A percentile compares a stretch with the other conserved stretches of the same genome.
phyloP scores from a whole-genome alignment of 2,888 invertebrate genomes.

The Cataglyphis livida region DNA sequence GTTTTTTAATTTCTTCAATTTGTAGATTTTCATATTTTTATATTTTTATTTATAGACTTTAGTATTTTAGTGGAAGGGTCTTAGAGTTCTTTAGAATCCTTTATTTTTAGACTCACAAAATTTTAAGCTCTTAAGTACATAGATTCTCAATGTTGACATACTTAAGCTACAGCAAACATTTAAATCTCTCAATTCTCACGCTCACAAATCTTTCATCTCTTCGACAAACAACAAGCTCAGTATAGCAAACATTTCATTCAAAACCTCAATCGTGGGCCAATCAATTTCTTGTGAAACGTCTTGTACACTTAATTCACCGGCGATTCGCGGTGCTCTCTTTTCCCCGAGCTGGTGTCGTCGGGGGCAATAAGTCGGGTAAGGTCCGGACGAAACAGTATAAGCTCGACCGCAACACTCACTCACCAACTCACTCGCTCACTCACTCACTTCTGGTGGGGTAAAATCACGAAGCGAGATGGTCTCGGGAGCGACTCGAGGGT shows the following conservation, averaged over 20 bases:
- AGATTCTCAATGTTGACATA: conserved; percentile 1
- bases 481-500: conserved; percentile 79
- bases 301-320: conserved; percentile 46
- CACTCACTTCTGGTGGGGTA: conserved; percentile 77
- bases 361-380: conserved; percentile 43
- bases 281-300: conserved; percentile 18
- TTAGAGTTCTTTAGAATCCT: background rate
- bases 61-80: background rate
- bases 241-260: background rate
- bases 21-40: background rate
- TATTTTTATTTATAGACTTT: background rate
- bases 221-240: background rate
- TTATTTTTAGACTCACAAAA: conserved; percentile 33
- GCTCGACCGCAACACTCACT: background rate
- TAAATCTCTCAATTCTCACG: conserved; percentile 23
- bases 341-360: conserved; percentile 33
- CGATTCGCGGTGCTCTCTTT: conserved; percentile 37
- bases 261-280: conserved; percentile 8
- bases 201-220: conserved; percentile 16
- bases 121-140: background rate
- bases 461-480: conserved; percentile 75
- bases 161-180: conserved; percentile 17
- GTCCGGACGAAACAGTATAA: conserved; percentile 38
- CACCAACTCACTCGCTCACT: conserved; percentile 39
- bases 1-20: conserved; percentile 1